phyloP scores from a whole-genome alignment of 2,888 invertebrate genomes.

The Stramonita haemastoma region DNA sequence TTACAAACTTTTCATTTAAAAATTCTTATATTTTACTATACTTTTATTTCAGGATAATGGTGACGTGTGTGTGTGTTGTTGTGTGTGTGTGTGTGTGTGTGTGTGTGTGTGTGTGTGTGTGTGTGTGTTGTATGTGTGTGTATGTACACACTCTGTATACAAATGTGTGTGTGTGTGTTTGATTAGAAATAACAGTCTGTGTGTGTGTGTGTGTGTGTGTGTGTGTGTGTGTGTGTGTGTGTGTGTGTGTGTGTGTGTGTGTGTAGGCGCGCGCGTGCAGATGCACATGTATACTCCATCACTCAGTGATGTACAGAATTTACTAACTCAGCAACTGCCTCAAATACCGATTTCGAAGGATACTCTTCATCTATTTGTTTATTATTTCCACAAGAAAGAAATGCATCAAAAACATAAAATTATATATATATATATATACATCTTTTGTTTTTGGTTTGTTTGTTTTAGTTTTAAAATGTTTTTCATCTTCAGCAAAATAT shows the following conservation, averaged over 20 bases:
- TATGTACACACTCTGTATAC: too few species aligned
- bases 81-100: neutral
- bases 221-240: neutral
- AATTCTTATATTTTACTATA: too few species aligned
- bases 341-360: neutral
- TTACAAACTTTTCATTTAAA: too few species aligned
- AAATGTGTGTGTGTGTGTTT: too few species aligned
- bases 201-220: neutral
- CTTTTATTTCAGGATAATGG: too few species aligned
- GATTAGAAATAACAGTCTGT: neutral
- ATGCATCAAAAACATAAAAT: too few species aligned
- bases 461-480: neutral
- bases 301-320: neutral
- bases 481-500: too few species aligned
- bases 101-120: neutral
- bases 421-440: too few species aligned
- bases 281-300: neutral
- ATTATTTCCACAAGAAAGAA: too few species aligned
- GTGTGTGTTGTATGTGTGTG: neutral
- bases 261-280: neutral
- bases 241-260: neutral
- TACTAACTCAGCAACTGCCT: neutral
- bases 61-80: neutral
- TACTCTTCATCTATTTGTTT: neutral
- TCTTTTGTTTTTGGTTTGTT: neutral